These are phyloP conservation scores for Maccullochella peelii DNA, from an alignment of 2,113 vertebrate genomes.

Conservation along the genomic window DNA sequence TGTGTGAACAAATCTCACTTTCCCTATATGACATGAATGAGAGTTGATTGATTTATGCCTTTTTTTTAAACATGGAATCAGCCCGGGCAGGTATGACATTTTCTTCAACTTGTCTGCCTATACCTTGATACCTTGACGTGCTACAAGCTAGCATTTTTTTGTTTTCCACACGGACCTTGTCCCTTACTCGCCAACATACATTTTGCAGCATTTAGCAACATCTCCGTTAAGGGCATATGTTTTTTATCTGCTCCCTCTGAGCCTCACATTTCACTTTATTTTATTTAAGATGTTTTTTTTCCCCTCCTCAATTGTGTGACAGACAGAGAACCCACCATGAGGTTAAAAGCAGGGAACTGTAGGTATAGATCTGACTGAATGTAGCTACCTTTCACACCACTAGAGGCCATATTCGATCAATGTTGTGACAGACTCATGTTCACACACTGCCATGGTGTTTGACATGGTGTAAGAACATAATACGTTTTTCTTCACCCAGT, in stretches of 20 bases:
- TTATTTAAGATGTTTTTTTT: not conserved
- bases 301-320: too few relatives aligned
- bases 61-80: too few relatives aligned
- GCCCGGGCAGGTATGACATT: not conserved
- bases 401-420: not conserved
- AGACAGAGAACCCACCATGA: not conserved
- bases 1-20: not conserved
- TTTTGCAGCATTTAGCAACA: not conserved
- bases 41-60: too few relatives aligned
- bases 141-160: too few relatives aligned
- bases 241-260: not conserved
- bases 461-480: conserved; percentile 3
- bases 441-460: conserved; percentile 2
- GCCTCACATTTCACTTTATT: not conserved
- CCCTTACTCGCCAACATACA: too few relatives aligned
- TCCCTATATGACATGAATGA: not conserved
- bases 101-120: not conserved
- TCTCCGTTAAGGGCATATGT: not conserved
- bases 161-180: too few relatives aligned
- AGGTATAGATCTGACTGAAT: not conserved
- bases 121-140: not conserved
- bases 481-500: conserved; percentile 3
- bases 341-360: not conserved
- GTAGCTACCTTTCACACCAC: not conserved
- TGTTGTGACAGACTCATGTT: conserved; percentile 6